Percentiles rank a stretch among this genome's conserved stretches.
Evolutionary conservation across 2,888 invertebrate species (phyloP).

Genomic region (Icerya purchasi): DNA sequence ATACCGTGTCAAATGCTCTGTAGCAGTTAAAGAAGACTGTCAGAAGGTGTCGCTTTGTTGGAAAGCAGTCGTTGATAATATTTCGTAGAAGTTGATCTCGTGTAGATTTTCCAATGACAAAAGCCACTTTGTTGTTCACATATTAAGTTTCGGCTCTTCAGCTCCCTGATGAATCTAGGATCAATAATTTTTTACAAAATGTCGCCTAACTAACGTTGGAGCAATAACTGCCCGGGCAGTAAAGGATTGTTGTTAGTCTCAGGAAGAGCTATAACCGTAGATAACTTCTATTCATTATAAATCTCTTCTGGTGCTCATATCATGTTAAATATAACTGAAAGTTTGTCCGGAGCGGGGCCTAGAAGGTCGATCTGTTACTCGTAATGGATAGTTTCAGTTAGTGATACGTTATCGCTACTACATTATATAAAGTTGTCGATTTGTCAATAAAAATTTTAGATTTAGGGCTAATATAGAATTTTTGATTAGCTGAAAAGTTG

Average conservation of each 20-base stretch:
- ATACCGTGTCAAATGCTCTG: neutral
- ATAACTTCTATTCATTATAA: neutral
- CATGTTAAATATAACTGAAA: neutral
- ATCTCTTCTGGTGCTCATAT: neutral
- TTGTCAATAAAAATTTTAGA: neutral
- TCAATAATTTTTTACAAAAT: neutral
- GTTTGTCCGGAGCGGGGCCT: neutral
- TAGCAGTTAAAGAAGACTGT: neutral
- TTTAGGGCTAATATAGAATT: neutral
- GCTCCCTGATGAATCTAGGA: neutral
- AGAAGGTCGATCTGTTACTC: neutral
- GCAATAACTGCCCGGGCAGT: neutral
- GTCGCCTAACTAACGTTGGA: neutral
- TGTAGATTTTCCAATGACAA: neutral
- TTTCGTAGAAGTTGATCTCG: neutral
- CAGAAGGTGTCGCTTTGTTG: neutral
- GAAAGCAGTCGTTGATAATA: neutral
- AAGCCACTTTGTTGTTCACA: neutral
- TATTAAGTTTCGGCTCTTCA: neutral
- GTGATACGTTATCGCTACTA: neutral
- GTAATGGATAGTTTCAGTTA: neutral
- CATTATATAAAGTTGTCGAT: neutral
- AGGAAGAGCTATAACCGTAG: neutral
- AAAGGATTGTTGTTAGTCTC: neutral
- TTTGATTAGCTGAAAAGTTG: neutral